Evolutionary conservation across 2,888 invertebrate species (phyloP), one percentile per base, ranked within the genome.

Genomic region (Ophraella communa): DNA sequence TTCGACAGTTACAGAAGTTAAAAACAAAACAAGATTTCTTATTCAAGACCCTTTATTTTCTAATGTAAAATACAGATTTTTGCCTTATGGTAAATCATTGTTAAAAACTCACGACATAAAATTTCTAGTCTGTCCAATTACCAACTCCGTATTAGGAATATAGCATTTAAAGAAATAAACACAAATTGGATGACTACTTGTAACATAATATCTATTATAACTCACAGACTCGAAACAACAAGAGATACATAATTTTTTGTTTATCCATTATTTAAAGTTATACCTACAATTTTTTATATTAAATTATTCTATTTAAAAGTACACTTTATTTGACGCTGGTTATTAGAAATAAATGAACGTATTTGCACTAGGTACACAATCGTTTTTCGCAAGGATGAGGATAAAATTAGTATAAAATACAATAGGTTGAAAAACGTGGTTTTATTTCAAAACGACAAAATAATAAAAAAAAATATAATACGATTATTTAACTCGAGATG

Each of bases 41-140:
- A 60, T 60, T 57, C 33, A 57, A 49, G 60, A 60, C 44, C 60
- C 60, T 66, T 66, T 63, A 66, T 66, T 66, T 56, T 61, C 63
- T 66, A 66, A 59, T 56, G 59, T 66, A 63, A 66, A 66, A 63
- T 57, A 66, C 66, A 66, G 59, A 60, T 47, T 59, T 63, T 57
- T 42, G 56, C 57, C 56, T 58, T 62, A 62, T 57, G 57, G 52
- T 65, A 62, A 53, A 53, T 58, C 62, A 65, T 49, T 62, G 54
- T 65, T 62, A 65, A 65, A 49, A 62, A 59, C 47, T 64, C 64
- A 64, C 64, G 59, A 64, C 58, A 64, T 64, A 64, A 58, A 64
- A 54, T 42, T 56, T 49, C 51, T 56, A 51, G 56, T 51, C 55
- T 56, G 56, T 62, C 54, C 52, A 57, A 63, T 64, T 64, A 54